A percentile compares a stretch with the other conserved stretches of the same genome.
Evolutionary conservation across 2,888 invertebrate species (phyloP).

Genomic region (Mimas tiliae): DNA sequence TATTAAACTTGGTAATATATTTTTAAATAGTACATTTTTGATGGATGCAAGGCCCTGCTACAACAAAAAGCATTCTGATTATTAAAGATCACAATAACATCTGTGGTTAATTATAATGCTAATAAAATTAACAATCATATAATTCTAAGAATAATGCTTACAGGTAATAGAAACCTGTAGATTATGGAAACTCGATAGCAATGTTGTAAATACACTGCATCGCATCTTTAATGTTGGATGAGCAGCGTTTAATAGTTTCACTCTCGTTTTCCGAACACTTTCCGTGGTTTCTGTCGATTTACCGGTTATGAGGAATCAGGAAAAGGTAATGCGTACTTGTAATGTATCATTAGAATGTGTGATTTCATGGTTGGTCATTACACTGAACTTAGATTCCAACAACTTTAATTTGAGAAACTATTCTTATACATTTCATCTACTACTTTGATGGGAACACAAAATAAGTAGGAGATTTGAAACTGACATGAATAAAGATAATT

Average conservation of each 20-base stretch:
- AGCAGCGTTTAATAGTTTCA: constrained; percentile 53
- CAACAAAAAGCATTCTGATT: too few species aligned
- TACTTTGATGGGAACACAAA: too few species aligned
- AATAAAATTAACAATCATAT: too few species aligned
- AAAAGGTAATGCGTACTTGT: constrained; percentile 47
- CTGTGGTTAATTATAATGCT: too few species aligned
- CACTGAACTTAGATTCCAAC: not conserved
- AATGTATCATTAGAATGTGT: constrained; percentile 50
- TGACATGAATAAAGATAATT: too few species aligned
- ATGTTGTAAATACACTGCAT: not conserved
- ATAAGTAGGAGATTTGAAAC: too few species aligned
- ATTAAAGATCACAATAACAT: too few species aligned
- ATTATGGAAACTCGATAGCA: constrained; percentile 1
- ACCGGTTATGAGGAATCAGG: constrained; percentile 59
- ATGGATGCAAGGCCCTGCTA: too few species aligned
- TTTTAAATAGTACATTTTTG: too few species aligned
- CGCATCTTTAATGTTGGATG: constrained; percentile 38
- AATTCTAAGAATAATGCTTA: not conserved
- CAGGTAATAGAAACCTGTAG: not conserved
- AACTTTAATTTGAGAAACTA: not conserved
- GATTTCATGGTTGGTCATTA: not conserved
- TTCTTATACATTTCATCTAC: too few species aligned
- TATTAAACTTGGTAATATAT: too few species aligned
- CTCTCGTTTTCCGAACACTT: constrained; percentile 55
- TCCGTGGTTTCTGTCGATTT: constrained; percentile 59